Percentiles rank a stretch among this genome's conserved stretches.
These are phyloP conservation scores for Drosophila rhopaloa DNA, from an alignment of 1,140 invertebrate genomes.

Conservation along the genomic window DNA sequence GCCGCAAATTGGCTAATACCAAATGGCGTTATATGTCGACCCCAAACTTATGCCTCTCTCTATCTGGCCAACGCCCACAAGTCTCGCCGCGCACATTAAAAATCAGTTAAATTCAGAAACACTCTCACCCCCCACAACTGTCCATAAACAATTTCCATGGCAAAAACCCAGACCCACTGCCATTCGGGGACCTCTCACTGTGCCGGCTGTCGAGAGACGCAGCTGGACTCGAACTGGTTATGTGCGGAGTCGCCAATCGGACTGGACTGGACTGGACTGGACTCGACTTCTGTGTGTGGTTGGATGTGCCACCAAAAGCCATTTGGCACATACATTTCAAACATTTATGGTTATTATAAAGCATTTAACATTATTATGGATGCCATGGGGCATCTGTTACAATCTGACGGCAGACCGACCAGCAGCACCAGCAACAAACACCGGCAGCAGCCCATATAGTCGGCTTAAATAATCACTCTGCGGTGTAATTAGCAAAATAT, in stretches of 20 bases:
- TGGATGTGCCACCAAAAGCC: slow-evolving; percentile 53
- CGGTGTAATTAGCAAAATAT: slow-evolving; percentile 54
- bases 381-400: slow-evolving; percentile 73
- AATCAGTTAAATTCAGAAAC: slow-evolving; percentile 79
- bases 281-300: slow-evolving; percentile 33
- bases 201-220: slow-evolving; percentile 53
- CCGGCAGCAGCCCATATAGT: slow-evolving; percentile 13
- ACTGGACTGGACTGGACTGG: not conserved
- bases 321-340: slow-evolving; percentile 80
- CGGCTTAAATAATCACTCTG: slow-evolving; percentile 54
- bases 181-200: slow-evolving; percentile 48
- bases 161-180: slow-evolving; percentile 18
- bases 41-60: slow-evolving; percentile 62
- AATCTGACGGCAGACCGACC: slow-evolving; percentile 30
- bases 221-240: slow-evolving; percentile 56
- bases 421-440: slow-evolving; percentile 4
- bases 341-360: slow-evolving; percentile 83
- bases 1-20: slow-evolving; percentile 79
- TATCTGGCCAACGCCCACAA: slow-evolving; percentile 68
- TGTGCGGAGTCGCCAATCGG: not conserved
- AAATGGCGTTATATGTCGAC: slow-evolving; percentile 62
- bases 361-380: slow-evolving; percentile 81
- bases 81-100: slow-evolving; percentile 61
- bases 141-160: slow-evolving; percentile 76
- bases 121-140: slow-evolving; percentile 38